These are phyloP conservation scores for Caenorhabditis briggsae DNA, from an alignment of 1,140 invertebrate genomes.

Conservation along the genomic window DNA sequence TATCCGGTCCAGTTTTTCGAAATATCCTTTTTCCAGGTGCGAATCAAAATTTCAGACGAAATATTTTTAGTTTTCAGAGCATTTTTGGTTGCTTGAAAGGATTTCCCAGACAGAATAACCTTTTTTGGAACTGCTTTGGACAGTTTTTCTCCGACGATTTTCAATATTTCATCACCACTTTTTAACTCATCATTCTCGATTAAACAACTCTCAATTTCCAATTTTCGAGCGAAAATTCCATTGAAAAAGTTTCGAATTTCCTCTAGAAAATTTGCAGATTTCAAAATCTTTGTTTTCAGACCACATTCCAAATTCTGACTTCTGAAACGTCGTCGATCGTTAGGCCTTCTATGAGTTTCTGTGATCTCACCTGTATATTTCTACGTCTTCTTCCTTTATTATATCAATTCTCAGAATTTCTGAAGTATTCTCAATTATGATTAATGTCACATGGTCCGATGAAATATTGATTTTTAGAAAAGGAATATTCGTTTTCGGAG, in stretches of 20 bases:
- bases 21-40: neutral
- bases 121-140: neutral
- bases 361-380: neutral
- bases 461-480: neutral
- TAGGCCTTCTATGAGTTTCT: neutral
- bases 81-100: neutral
- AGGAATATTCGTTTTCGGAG: neutral
- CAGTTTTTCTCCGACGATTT: neutral
- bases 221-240: neutral
- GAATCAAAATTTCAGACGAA: neutral
- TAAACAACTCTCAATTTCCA: neutral
- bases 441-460: neutral
- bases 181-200: neutral
- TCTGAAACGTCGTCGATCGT: neutral
- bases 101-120: neutral
- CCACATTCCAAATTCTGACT: neutral
- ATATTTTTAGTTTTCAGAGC: neutral
- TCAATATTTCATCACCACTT: neutral
- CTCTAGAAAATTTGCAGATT: neutral
- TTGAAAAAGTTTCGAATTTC: slow-evolving; percentile 1
- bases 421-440: neutral
- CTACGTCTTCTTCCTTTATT: neutral
- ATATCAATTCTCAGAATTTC: slow-evolving; percentile 21
- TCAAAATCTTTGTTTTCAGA: neutral
- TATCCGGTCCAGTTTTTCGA: neutral